Evolutionary conservation across 2,113 vertebrate species (phyloP), one percentile per base, ranked within the genome.

Genomic region (Shinisaurus crocodilurus): DNA sequence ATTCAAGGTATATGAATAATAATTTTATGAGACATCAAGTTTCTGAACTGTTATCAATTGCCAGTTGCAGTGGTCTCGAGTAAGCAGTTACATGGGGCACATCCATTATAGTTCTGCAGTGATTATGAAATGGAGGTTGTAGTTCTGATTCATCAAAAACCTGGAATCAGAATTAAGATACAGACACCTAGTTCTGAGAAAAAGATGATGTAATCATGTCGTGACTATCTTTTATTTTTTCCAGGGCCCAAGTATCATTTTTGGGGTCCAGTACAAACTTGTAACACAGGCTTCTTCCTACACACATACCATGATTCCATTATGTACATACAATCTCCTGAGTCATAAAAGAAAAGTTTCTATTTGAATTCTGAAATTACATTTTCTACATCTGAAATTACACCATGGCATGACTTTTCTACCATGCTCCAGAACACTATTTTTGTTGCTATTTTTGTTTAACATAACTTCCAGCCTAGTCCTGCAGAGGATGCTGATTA

Each of bases 21-120:
- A 82, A 89, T 85, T 80, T 86, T 86, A 86, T 57, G 76, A 90
- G 48, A 80, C 45, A 34, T 32, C 10, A 54, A 40, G 25, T 79
- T 90, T 85, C 82, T 85, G 82, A 69, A 40, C 15, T 69, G 45
- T 90, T 69, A 86, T 79, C 48, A 2, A 27, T 89, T 82, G 79
- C 15, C n/a, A 13, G 40, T 27, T 89, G 27, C 5, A 25, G n/a
- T 79, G 37, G 63, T 45, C 63, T 32, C n/a, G 40, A 77, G 70
- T 69, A 60, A 43, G 37, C 74, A 63, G 3, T 18, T 77, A 43
- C 5, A 63, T 1, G 57, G 18, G 25, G 40, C 1, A 40, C 16
- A 63, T 63, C 10, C 9, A 37, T 57, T 45, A 32, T 16, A 63
- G 16, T 40, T 43, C 72, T 74, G 69, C 4, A 20, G 20, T 27